Evolutionary conservation across 2,113 vertebrate genomes (phyloP), one percentile per base, ranked within the genome.

Genomic region (Oenanthe melanoleuca): DNA sequence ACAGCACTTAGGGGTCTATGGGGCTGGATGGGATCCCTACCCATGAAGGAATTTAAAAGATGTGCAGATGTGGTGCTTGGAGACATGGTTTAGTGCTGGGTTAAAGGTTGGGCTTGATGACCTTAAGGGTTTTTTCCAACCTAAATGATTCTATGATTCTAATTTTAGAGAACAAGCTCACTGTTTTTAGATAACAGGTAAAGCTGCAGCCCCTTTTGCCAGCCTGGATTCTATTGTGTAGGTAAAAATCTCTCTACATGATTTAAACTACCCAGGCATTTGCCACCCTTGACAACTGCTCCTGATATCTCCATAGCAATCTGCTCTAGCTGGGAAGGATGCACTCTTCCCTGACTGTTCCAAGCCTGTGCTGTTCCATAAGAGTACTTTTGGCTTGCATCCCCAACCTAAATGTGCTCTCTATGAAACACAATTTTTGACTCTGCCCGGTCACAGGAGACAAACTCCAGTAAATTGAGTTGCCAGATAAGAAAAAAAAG

Each of bases 301-400:
- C 53, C 65, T 60, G 45, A 5, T 89, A 81, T 82, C 78, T 82
- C 73, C 86, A 88, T 49, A 85, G 89, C 78, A 85, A 89, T 93
- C n/a, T 81, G 67, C 60, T 90, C 20, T 57, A 57, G 45, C 42
- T 94, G 74, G 61, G 65, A 79, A 73, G 63, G 57, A 63, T 14
- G 34, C 34, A 52, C 16, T 93, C 84, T 34, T 28, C 45, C 44
- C 56, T 63, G 37, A 10, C 31, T 78, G 33, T 63, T 88, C 47
- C 64, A 66, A 70, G 63, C 33, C 47, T 28, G 29, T 14, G 50
- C 72, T 55, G 16, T 81, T 83, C 53, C 37, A 11, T 61, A 34
- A 55, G 63, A 40, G 18, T 42, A 37, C 28, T 53, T 65, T 85
- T 52, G 69, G 66, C 47, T 71, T 42, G 15, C 37, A 70, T 69